Evolutionary conservation across 2,113 vertebrate species (phyloP).

Genomic region (Odobenus rosmarus): DNA sequence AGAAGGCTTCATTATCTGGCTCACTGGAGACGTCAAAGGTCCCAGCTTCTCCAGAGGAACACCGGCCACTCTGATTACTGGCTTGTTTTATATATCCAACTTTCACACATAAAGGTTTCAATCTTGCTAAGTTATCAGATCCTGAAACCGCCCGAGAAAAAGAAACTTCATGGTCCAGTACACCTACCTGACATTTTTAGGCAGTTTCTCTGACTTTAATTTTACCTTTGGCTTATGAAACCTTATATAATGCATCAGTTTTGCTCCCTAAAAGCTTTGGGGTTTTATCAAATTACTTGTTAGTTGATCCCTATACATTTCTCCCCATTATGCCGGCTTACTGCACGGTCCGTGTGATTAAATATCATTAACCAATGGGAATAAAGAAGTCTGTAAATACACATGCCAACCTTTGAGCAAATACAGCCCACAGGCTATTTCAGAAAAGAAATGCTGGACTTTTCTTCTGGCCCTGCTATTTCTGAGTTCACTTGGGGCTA

Average conservation of each 20-base stretch:
- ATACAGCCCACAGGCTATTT: not conserved
- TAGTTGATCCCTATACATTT: conserved; percentile 52
- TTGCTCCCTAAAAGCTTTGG: conserved; percentile 47
- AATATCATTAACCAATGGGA: conserved; percentile 64
- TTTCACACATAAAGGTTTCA: conserved; percentile 3
- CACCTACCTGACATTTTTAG: not conserved
- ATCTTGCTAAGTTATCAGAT: conserved; percentile 27
- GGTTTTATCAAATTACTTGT: conserved; percentile 63
- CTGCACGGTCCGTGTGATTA: conserved; percentile 20
- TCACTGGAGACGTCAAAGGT: conserved; percentile 32
- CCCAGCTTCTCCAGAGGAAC: conserved; percentile 25
- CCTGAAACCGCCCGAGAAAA: not conserved
- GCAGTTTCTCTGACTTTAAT: conserved; percentile 55
- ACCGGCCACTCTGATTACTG: not conserved
- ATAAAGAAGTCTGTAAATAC: conserved; percentile 54
- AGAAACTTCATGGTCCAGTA: not conserved
- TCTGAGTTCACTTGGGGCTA: not conserved
- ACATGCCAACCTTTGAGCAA: conserved; percentile 45
- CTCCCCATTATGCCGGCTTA: conserved; percentile 8
- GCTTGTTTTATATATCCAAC: conserved; percentile 14
- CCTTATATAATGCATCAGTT: conserved; percentile 44
- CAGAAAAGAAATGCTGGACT: not conserved
- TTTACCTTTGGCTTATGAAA: conserved; percentile 64
- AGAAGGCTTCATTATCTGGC: not conserved
- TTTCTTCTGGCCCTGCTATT: not conserved